Conservation (phyloP, 2,888 invertebrate genomes). For the Eumerus sabulonum region DNA sequence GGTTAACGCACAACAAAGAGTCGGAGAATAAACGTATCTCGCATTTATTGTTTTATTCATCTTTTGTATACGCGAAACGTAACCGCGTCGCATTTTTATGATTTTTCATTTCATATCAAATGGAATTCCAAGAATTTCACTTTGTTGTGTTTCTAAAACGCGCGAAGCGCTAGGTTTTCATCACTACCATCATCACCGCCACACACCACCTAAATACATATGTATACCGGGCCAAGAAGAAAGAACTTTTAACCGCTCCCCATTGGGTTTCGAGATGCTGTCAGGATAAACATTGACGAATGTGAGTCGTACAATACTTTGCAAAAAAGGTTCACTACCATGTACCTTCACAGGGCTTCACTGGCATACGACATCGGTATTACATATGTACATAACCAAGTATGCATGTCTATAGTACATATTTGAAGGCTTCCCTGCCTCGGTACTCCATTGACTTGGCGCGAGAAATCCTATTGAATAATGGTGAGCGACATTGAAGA, state of each 20-base stretch:
- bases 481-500: conserved; percentile 11
- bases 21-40: conserved; percentile 37
- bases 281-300: conserved; percentile 62
- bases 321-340: conserved; percentile 4
- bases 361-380: conserved; percentile 37
- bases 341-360: neutral
- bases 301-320: conserved; percentile 45
- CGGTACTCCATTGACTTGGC: conserved; percentile 33
- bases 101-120: conserved; percentile 69
- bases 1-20: too few species aligned
- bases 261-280: conserved; percentile 53
- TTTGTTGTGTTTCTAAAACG: conserved; percentile 60
- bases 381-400: conserved; percentile 59
- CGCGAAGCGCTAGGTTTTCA: conserved; percentile 1
- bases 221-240: neutral
- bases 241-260: neutral
- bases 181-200: too few species aligned
- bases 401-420: conserved; percentile 2
- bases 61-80: conserved; percentile 66
- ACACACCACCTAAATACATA: neutral
- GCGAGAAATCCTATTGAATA: too few species aligned
- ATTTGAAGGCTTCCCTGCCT: conserved; percentile 9
- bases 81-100: conserved; percentile 68
- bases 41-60: conserved; percentile 66
- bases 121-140: conserved; percentile 68